Percentiles rank a stretch among this genome's conserved stretches.
Evolutionary conservation across 2,797 vertebrate genomes (phyloP).

Genomic region (Odontamblyopus lacepedii): DNA sequence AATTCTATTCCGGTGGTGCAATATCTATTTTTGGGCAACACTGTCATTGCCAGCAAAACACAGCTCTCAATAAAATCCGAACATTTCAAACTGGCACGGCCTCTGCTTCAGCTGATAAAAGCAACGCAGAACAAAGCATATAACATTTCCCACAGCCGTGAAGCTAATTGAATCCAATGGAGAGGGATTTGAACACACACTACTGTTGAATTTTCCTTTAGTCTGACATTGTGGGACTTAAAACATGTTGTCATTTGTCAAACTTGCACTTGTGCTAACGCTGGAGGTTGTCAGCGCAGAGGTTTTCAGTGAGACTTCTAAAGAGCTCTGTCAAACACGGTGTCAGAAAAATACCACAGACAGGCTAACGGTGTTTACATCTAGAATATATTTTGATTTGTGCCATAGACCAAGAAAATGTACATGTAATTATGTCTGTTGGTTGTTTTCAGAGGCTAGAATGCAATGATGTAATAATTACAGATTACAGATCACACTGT

Average conservation of each 20-base stretch:
- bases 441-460: too few relatives aligned
- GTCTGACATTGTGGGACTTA: slow-evolving; percentile 39
- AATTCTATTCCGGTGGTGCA: slow-evolving; percentile 47
- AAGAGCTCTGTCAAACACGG: slow-evolving; percentile 42
- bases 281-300: slow-evolving; percentile 17
- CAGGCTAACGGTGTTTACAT: slow-evolving; percentile 26
- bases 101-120: slow-evolving; percentile 36
- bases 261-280: slow-evolving; percentile 22
- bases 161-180: slow-evolving; percentile 41
- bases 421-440: too few relatives aligned
- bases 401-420: too few relatives aligned
- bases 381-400: slow-evolving; percentile 31
- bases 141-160: slow-evolving; percentile 31
- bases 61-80: slow-evolving; percentile 24
- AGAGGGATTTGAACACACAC: slow-evolving; percentile 21
- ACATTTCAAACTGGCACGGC: slow-evolving; percentile 23
- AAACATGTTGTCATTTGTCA: slow-evolving; percentile 50
- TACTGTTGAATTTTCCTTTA: slow-evolving; percentile 29
- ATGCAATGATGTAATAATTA: too few relatives aligned
- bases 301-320: slow-evolving; percentile 35
- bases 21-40: slow-evolving; percentile 36
- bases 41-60: slow-evolving; percentile 30
- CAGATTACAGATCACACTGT: too few relatives aligned
- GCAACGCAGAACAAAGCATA: slow-evolving; percentile 25
- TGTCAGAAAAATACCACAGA: slow-evolving; percentile 22